Evolutionary conservation across 2,888 invertebrate species (phyloP), one percentile per base, ranked within the genome.

Genomic region (Oligia strigilis): DNA sequence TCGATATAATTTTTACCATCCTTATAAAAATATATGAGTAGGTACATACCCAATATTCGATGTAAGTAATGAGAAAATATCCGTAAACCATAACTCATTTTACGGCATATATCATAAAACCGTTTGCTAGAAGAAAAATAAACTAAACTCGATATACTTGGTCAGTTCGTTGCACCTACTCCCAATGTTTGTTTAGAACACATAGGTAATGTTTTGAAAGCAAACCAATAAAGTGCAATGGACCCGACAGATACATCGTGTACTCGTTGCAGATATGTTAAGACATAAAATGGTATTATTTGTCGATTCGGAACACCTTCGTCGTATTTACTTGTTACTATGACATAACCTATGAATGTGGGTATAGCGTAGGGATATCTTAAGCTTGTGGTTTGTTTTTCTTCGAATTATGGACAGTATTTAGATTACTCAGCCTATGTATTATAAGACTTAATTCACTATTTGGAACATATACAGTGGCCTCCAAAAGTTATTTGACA

Each of bases 191-290:
- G 92, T 92, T 93, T 93, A 93, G 92, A 92, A 93, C 83, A 80
- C 66, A 80, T 75, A 80, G 81, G 90, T 92, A 91, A 92, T 94
- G 93, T 94, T 94, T 82, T 93, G 90, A 92, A 92, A 90, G 91
- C 90, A 92, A 93, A 92, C 90, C 89, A 89, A 94, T 95, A 95
- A 95, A 95, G 91, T 92, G 90, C 89, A 91, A 87, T 84, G 88
- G 85, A 91, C 84, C 86, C 89, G 91, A 91, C 91, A 93, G 89
- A 90, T 91, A 92, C 92, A 93, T 90, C 91, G 92, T 90, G 88
- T 88, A 84, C 89, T 90, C 85, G 89, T 90, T 90, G 89, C 89
- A 88, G 85, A 88, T 85, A 90, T 82, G 84, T 87, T 76, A 85
- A 87, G 76, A 87, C 85, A 88, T 87, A 82, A 88, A 84, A 83